Percentiles rank a stretch among this genome's conserved stretches.
These are phyloP conservation scores for Myotis pilosus DNA, from an alignment of 2,797 vertebrate genomes.

Conservation along the genomic window DNA sequence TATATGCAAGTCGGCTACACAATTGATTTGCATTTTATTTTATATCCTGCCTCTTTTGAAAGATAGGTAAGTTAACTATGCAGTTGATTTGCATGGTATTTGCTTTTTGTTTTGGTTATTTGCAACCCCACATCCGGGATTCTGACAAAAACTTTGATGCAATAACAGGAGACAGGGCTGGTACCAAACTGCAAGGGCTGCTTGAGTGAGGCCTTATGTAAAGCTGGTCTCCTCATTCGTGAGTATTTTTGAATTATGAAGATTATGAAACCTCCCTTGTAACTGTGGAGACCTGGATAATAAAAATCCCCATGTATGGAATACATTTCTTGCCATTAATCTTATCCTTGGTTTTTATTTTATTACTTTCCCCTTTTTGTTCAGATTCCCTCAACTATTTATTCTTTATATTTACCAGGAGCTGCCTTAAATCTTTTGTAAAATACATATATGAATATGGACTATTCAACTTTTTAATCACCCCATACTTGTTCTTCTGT, in stretches of 20 bases:
- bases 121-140: neutral
- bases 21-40: slow-evolving; percentile 10
- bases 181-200: neutral
- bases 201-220: neutral
- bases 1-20: neutral
- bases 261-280: neutral
- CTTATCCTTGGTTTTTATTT: slow-evolving; percentile 14
- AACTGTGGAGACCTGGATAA: neutral
- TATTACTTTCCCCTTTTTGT: slow-evolving; percentile 3
- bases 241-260: neutral
- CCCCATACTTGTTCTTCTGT: no score
- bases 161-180: neutral
- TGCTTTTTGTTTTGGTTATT: neutral
- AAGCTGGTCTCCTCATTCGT: neutral
- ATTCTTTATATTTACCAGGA: slow-evolving; percentile 20
- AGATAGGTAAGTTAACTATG: neutral
- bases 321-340: neutral
- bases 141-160: neutral
- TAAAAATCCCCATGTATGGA: neutral
- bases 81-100: neutral
- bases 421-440: neutral
- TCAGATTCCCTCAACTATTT: neutral
- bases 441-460: neutral
- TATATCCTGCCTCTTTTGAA: neutral
- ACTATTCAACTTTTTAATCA: slow-evolving; percentile 14